phyloP scores from a whole-genome alignment of 2,888 invertebrate genomes.

The Standfussiana lucernea region DNA sequence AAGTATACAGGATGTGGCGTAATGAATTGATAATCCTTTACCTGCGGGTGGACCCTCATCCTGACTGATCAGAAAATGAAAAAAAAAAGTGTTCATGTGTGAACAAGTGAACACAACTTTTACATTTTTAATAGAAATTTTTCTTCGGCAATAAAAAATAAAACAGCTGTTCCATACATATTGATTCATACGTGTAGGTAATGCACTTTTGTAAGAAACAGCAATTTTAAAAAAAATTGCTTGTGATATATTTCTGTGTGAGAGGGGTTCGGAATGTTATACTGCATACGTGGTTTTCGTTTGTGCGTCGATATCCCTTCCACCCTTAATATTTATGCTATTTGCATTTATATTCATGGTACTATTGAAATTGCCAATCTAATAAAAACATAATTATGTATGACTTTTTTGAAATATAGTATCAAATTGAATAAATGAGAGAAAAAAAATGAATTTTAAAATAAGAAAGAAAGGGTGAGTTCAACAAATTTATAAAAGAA shows the following conservation, averaged over 20 bases:
- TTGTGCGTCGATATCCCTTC: too few species aligned
- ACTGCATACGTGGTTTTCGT: not conserved
- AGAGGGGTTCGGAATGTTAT: not conserved
- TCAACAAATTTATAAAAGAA: slow-evolving; percentile 11
- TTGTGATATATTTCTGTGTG: not conserved
- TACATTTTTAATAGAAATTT: too few species aligned
- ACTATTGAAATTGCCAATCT: not conserved
- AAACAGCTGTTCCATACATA: not conserved
- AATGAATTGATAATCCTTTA: too few species aligned
- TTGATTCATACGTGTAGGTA: not conserved
- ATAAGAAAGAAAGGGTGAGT: slow-evolving; percentile 27
- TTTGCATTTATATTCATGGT: not conserved
- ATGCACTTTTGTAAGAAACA: not conserved
- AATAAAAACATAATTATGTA: not conserved
- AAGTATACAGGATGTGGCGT: too few species aligned
- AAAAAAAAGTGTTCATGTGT: too few species aligned
- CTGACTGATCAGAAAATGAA: too few species aligned
- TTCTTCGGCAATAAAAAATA: too few species aligned
- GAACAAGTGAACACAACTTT: too few species aligned
- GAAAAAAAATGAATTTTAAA: not conserved
- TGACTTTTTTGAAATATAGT: not conserved
- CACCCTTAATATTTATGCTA: not conserved
- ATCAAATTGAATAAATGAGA: not conserved
- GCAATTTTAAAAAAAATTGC: not conserved
- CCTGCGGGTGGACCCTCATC: too few species aligned